phyloP scores from a whole-genome alignment of 1,140 invertebrate genomes.

The Tetramorium parvispinum region DNA sequence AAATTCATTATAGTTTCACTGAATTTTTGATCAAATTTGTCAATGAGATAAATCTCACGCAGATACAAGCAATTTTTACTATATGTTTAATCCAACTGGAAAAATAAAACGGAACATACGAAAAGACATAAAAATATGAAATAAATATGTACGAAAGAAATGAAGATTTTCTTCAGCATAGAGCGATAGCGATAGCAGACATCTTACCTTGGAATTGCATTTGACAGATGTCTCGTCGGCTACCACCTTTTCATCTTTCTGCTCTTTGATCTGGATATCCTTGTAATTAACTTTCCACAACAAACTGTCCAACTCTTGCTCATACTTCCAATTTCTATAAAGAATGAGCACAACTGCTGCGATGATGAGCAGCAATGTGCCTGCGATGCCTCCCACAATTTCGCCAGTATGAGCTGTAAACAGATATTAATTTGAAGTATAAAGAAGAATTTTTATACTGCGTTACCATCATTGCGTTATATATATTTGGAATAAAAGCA shows the following conservation, averaged over 20 bases:
- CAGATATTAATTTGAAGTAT: background rate
- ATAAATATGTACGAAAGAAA: background rate
- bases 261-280: conserved; percentile 90
- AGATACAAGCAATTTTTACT: background rate
- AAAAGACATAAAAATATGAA: background rate
- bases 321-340: conserved; percentile 97
- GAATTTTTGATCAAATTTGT: background rate
- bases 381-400: conserved; percentile 92
- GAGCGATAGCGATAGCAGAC: background rate
- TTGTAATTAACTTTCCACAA: conserved; percentile 98
- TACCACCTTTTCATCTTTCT: conserved; percentile 81
- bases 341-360: conserved; percentile 89
- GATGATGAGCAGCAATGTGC: conserved; percentile 90
- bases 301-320: conserved; percentile 96
- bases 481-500: no score
- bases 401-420: conserved; percentile 91
- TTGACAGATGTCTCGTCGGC: conserved; percentile 65
- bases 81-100: background rate
- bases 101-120: conserved; percentile 7
- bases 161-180: background rate
- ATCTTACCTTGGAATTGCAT: conserved; percentile 77
- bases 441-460: background rate
- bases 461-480: no score
- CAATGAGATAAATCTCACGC: background rate
- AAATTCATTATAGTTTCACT: background rate